Evolutionary conservation across 2,888 invertebrate species (phyloP).

Genomic region (Heterodera filipjevi): DNA sequence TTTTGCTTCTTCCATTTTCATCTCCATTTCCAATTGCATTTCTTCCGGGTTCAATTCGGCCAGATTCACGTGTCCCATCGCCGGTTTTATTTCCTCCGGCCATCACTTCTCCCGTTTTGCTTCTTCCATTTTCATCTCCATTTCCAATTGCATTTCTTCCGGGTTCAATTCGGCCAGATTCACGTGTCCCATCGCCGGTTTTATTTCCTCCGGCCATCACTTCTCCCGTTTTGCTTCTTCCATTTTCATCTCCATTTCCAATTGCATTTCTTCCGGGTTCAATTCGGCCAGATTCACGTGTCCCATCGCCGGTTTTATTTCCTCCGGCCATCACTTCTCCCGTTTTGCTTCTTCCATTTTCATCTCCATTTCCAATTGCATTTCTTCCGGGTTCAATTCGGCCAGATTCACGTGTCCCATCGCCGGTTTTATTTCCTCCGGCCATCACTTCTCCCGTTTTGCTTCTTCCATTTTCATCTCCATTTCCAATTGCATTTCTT

Average conservation of each 20-base stretch:
- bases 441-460: no score
- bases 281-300: neutral
- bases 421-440: neutral
- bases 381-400: neutral
- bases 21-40: neutral
- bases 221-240: neutral
- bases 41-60: no score
- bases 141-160: conserved; percentile 21
- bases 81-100: neutral
- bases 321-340: neutral
- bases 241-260: neutral
- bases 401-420: neutral
- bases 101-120: neutral
- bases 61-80: no score
- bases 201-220: neutral
- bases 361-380: neutral
- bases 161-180: neutral
- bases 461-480: neutral
- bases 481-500: neutral
- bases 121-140: neutral
- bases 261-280: neutral
- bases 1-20: neutral
- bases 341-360: neutral
- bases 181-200: neutral
- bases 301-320: neutral